Evolutionary conservation across 2,888 invertebrate genomes (phyloP).

Genomic region (Stenodema calcarata): DNA sequence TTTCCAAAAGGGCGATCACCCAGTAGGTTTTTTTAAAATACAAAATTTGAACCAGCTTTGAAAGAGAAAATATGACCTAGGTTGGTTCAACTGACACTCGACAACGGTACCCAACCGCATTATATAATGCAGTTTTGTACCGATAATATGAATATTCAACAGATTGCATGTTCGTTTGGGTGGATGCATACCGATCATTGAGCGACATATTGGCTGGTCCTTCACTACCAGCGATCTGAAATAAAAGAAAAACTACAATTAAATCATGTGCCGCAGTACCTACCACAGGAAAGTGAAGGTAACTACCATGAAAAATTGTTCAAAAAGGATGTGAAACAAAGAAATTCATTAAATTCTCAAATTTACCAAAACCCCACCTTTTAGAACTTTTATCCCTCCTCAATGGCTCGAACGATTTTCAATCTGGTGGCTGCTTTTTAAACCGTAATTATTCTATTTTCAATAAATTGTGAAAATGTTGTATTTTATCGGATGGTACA

Average conservation of each 20-base stretch:
- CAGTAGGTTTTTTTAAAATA: background rate
- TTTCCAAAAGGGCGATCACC: background rate
- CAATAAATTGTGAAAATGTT: too few species aligned
- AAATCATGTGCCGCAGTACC: too few species aligned
- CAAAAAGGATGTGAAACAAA: too few species aligned
- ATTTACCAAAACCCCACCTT: too few species aligned
- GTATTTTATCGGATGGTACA: too few species aligned
- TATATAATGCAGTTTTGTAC: background rate
- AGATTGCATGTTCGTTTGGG: background rate
- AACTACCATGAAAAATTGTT: too few species aligned
- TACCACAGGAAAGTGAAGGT: too few species aligned
- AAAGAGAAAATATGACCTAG: background rate
- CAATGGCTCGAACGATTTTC: too few species aligned
- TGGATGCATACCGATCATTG: conserved; percentile 50
- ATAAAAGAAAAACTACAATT: background rate
- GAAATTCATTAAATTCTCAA: too few species aligned
- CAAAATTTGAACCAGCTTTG: background rate
- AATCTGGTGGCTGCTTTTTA: too few species aligned
- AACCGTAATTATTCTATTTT: too few species aligned
- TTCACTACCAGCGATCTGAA: conserved; percentile 41
- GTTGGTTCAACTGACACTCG: background rate
- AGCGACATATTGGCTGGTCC: conserved; percentile 49
- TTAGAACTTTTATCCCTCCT: too few species aligned
- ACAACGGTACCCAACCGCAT: background rate
- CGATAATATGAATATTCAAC: background rate